Evolutionary conservation across 2,888 invertebrate species (phyloP).

Genomic region (Nineta flava): DNA sequence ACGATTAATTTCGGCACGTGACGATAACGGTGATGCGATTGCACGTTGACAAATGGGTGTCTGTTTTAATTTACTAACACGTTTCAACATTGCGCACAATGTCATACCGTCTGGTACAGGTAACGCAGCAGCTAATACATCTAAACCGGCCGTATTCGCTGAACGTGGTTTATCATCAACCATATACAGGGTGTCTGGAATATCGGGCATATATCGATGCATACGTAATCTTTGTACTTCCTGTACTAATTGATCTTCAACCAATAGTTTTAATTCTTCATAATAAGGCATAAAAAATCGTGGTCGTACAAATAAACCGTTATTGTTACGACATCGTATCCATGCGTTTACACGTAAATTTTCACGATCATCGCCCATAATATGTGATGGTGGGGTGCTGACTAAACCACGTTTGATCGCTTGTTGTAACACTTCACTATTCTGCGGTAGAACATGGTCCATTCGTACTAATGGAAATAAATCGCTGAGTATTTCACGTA

Average conservation of each 20-base stretch:
- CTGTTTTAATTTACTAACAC: slow-evolving; percentile 68
- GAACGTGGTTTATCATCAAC: slow-evolving; percentile 42
- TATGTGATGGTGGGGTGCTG: slow-evolving; percentile 68
- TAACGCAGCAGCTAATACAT: slow-evolving; percentile 45
- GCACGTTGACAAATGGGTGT: slow-evolving; percentile 69
- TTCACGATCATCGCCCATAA: slow-evolving; percentile 60
- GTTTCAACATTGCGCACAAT: slow-evolving; percentile 63
- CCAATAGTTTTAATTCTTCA: slow-evolving; percentile 80
- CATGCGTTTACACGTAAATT: slow-evolving; percentile 58
- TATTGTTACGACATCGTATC: slow-evolving; percentile 56
- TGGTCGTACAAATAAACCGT: slow-evolving; percentile 65
- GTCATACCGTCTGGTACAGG: slow-evolving; percentile 65
- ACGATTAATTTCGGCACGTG: slow-evolving; percentile 58
- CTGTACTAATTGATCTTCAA: slow-evolving; percentile 71
- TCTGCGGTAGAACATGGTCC: slow-evolving; percentile 79
- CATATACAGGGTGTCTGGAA: slow-evolving; percentile 92
- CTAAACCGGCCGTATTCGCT: slow-evolving; percentile 38
- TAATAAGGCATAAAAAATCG: slow-evolving; percentile 88
- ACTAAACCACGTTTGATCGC: slow-evolving; percentile 55
- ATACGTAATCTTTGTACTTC: slow-evolving; percentile 57
- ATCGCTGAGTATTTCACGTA: slow-evolving; percentile 70
- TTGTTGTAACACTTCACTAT: slow-evolving; percentile 60
- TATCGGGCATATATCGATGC: slow-evolving; percentile 59
- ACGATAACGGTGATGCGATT: slow-evolving; percentile 54
- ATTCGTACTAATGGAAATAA: slow-evolving; percentile 71